Evolutionary conservation across 2,888 invertebrate genomes (phyloP), one percentile per base, ranked within the genome.

Genomic region (Resseliella maxima): DNA sequence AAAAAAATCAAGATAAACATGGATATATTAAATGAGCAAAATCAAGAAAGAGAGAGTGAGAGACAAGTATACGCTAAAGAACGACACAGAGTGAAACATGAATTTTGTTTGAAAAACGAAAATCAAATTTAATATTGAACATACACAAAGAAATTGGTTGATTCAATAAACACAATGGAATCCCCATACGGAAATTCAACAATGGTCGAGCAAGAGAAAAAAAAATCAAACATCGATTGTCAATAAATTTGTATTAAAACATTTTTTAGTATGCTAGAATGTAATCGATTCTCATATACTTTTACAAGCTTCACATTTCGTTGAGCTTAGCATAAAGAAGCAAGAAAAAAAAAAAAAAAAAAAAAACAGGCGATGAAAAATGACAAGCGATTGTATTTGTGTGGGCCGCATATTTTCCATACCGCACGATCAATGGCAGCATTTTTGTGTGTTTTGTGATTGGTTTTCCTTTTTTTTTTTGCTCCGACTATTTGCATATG

Each of bases 201-300:
- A 83, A 38, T 83, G 38, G 36, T 6, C n/a, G n/a, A n/a, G n/a
- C n/a, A n/a, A n/a, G 38, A 83, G 38, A 38, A 36, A 83, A 83
- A n/a, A 38, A 38, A 83, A 38, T 8, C n/a, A n/a, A n/a, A 38
- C 21, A 72, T 38, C 83, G 83, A 38, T 83, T 38, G 38, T 38
- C 38, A 83, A 83, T 83, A 38, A 83, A 83, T 83, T 72, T n/a
- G 83, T 38, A 83, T 38, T 2, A 83, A 83, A 83, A 83, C 38
- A 83, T 38, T 38, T 27, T 83, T 83, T 35, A 5, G 18, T 18
- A 18, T 18, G 21, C 59, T 3, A 72, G 31, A 72, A 31, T 72
- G 38, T 83, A 83, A 38, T 83, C 83, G 83, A 83, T 38, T 83
- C 38, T 8, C 41, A 83, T n/a, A 83, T 10, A 5, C 54, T n/a